These are phyloP conservation scores for Orestias chungarensis DNA, from an alignment of 2,797 vertebrate genomes.

Conservation along the genomic window DNA sequence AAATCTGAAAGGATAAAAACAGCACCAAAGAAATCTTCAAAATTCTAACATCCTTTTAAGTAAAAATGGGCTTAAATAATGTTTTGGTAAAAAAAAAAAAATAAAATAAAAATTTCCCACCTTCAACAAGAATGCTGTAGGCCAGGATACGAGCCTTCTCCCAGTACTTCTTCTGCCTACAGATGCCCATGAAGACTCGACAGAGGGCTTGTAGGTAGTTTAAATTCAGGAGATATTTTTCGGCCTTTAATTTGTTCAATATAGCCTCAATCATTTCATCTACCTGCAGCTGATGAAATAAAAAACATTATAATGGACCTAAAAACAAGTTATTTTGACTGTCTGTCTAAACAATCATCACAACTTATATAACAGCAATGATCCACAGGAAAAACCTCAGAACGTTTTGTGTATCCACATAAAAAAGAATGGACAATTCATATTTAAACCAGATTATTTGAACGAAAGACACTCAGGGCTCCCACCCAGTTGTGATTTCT, in stretches of 20 bases:
- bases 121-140: conserved; percentile 90
- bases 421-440: not conserved
- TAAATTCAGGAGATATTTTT: conserved; percentile 69
- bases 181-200: conserved; percentile 89
- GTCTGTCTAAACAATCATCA: not conserved
- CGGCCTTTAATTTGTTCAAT: conserved; percentile 83
- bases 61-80: not conserved
- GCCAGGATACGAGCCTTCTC: conserved; percentile 88
- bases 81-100: not conserved
- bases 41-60: not conserved
- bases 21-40: not conserved
- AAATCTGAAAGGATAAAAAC: conserved; percentile 79
- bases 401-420: not conserved
- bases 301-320: not conserved
- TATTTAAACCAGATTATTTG: no score
- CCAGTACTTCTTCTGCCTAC: conserved; percentile 85
- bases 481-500: no score
- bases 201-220: conserved; percentile 86
- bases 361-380: not conserved
- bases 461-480: no score
- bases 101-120: conserved; percentile 62
- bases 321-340: not conserved
- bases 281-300: conserved; percentile 71
- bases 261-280: conserved; percentile 83
- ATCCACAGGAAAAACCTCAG: not conserved